Evolutionary conservation across 1,140 invertebrate species (phyloP).

Genomic region (Maconellicoccus hirsutus): DNA sequence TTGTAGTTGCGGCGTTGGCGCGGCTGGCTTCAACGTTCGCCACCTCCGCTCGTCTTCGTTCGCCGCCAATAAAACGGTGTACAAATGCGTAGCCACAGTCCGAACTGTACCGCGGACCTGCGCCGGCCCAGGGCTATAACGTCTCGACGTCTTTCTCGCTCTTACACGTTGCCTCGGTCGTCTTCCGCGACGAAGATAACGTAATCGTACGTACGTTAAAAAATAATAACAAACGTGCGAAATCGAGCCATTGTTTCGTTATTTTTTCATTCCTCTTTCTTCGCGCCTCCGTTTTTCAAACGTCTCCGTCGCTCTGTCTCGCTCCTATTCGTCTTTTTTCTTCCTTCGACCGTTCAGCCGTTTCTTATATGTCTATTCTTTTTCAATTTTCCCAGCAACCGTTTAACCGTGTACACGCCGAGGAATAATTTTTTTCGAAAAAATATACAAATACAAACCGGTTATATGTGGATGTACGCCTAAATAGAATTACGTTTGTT

Average conservation of each 20-base stretch:
- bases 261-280: neutral
- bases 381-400: neutral
- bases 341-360: too few species aligned
- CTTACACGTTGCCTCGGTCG: neutral
- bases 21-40: neutral
- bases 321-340: too few species aligned
- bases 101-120: neutral
- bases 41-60: too few species aligned
- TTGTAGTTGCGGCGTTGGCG: neutral
- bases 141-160: too few species aligned
- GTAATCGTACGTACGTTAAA: neutral
- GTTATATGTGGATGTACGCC: too few species aligned
- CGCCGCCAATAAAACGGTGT: too few species aligned
- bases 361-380: neutral
- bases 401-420: neutral
- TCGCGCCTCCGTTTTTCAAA: too few species aligned
- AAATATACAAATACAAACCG: too few species aligned
- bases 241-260: slow-evolving; percentile 7
- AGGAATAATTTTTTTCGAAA: too few species aligned
- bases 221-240: slow-evolving; percentile 4
- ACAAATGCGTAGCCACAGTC: neutral
- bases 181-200: neutral
- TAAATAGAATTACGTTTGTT: too few species aligned
- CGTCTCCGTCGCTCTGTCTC: too few species aligned
- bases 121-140: neutral